Percentiles rank a stretch among this genome's conserved stretches.
These are phyloP conservation scores for Machimus atricapillus DNA, from an alignment of 2,888 invertebrate species.

Conservation along the genomic window DNA sequence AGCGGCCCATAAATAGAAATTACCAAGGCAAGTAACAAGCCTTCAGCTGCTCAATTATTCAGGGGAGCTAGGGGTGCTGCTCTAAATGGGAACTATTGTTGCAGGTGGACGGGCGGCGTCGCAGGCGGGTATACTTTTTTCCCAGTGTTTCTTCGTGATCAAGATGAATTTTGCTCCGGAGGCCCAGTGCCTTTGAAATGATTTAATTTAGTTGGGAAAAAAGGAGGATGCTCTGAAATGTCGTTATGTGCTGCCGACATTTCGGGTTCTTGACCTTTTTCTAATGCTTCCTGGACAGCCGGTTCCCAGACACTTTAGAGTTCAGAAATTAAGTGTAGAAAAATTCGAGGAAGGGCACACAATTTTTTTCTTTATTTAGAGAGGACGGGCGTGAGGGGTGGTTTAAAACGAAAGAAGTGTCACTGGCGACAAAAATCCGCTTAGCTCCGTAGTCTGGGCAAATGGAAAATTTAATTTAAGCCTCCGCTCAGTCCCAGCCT, in stretches of 20 bases:
- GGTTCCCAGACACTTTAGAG: not conserved
- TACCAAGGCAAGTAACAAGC: slow-evolving; percentile 8
- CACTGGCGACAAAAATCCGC: not conserved
- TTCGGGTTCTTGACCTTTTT: not conserved
- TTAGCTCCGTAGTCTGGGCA: not conserved
- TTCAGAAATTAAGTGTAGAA: not conserved
- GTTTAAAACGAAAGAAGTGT: not conserved
- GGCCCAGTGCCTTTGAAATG: not conserved
- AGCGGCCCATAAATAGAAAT: slow-evolving; percentile 35
- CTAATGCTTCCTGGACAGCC: not conserved
- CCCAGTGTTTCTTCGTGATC: not conserved
- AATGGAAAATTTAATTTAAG: not conserved
- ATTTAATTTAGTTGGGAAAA: not conserved
- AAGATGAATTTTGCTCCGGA: not conserved
- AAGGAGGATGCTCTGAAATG: not conserved
- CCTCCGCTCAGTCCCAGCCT: not conserved
- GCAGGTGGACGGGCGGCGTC: not conserved
- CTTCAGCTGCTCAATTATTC: slow-evolving; percentile 10
- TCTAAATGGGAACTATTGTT: not conserved
- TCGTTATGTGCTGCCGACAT: not conserved
- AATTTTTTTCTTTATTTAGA: not conserved
- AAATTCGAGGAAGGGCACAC: not conserved
- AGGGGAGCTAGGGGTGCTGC: not conserved
- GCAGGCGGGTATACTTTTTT: not conserved
- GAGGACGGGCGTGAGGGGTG: not conserved